These are phyloP conservation scores for Elephas maximus DNA, from an alignment of 2,113 vertebrate species.

Conservation along the genomic window DNA sequence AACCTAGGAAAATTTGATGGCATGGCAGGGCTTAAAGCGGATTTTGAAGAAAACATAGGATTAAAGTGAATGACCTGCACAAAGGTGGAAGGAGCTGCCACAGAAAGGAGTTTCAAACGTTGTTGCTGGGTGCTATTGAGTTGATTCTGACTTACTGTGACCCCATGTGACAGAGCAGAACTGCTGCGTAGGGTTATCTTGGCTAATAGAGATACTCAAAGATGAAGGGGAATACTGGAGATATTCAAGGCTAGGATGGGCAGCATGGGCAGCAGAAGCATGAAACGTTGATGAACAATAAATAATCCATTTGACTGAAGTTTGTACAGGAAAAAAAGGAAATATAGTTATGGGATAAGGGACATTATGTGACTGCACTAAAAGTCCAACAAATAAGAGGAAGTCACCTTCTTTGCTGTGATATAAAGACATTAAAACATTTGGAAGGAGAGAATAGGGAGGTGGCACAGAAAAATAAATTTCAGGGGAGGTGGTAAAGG, in stretches of 20 bases:
- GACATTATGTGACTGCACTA: not conserved
- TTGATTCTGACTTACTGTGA: not conserved
- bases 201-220: not conserved
- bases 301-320: not conserved
- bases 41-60: not conserved
- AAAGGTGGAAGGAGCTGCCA: not conserved
- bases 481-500: not conserved
- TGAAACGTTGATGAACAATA: not conserved
- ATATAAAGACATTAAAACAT: slow-evolving; percentile 1
- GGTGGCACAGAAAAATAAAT: not conserved
- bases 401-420: not conserved
- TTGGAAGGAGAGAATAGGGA: not conserved
- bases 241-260: not conserved
- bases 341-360: not conserved
- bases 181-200: not conserved
- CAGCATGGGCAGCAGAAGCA: not conserved
- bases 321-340: not conserved
- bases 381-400: not conserved
- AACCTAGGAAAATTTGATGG: not conserved
- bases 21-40: not conserved
- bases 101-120: not conserved
- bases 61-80: not conserved
- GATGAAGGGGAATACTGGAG: not conserved
- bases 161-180: not conserved
- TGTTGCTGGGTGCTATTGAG: not conserved